Base-by-base conservation (phyloP, 30 jellyfish, hydroid and myxozoan genomes). In the Morbakka virulenta region DNA sequence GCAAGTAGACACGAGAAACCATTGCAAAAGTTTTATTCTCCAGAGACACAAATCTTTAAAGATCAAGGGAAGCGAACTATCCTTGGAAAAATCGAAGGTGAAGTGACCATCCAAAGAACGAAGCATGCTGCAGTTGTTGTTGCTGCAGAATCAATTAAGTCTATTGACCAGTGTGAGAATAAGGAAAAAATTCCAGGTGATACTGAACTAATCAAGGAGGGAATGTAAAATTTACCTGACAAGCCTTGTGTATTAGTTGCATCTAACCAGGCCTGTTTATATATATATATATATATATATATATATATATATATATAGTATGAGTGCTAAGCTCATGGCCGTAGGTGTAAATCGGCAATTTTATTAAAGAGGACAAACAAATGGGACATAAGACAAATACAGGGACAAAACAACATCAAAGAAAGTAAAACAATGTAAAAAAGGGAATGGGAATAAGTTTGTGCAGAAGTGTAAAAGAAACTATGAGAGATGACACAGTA, bases 121-220 rank as follows among this genome's bases (percentile, higher is more conserved):
- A 53, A 53, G 23, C 69, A 32, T 53, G 21, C 69, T 3, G 69
- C 69, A 3, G 69, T n/a, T n/a, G n/a, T 32, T 53, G 69, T 53
- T 53, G 69, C 69, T 3, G 69, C 21, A 53, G 22, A 53, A n/a
- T 53, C 69, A 53, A n/a, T 53, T 53, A 53, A 53, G 69, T 3
- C 25, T 53, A 53, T 53, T 53, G 69, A 53, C 69, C 69, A 53
- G 69, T 53, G 3, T 32, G 69, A 53, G 69, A 53, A 53, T 53
- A 32, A 53, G 25, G 69, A 53, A 53, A n/a, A 32, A 53, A n/a
- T 53, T 3, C 69, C 25, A 53, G 69, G 69, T 53, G 69, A 6
- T 53, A 53, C 69, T 53, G 69, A 53, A 53, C 69, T 53, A 32
- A 32, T 20, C 69, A 53, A 53, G 69, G 23, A 32, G 69, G 69